Percentiles rank a stretch among this genome's conserved stretches.
Evolutionary conservation across 2,797 vertebrate genomes (phyloP).

Genomic region (Bradypus variegatus): DNA sequence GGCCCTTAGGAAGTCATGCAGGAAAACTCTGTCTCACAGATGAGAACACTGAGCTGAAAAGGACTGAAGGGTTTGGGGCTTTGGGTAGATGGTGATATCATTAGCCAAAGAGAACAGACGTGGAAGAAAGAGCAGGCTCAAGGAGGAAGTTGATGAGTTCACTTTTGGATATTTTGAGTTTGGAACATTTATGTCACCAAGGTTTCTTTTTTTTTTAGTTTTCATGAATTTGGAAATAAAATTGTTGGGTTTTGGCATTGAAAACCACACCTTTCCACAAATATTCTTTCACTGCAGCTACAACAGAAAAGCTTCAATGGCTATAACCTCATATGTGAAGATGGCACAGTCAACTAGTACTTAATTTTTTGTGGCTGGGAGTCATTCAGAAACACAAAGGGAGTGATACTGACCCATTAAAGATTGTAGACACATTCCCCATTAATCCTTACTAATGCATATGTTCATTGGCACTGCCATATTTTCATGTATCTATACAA

Average conservation of each 20-base stretch:
- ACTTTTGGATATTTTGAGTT: slow-evolving; percentile 59
- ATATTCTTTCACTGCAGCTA: background rate
- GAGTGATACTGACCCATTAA: background rate
- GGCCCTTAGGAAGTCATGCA: background rate
- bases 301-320: background rate
- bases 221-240: slow-evolving; percentile 65
- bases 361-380: background rate
- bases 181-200: slow-evolving; percentile 61
- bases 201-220: slow-evolving; percentile 66
- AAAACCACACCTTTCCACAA: slow-evolving; percentile 35
- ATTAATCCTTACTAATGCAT: background rate
- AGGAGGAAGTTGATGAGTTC: slow-evolving; percentile 59
- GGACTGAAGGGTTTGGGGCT: background rate
- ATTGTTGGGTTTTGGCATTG: slow-evolving; percentile 51
- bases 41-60: background rate
- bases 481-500: background rate
- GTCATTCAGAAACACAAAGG: background rate
- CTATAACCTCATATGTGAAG: background rate
- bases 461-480: too few species aligned
- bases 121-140: background rate
- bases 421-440: background rate
- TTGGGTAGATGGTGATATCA: slow-evolving; percentile 36
- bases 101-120: slow-evolving; percentile 4
- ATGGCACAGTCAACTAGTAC: background rate
- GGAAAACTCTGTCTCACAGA: background rate